These are phyloP conservation scores for Drosophila ercepeae DNA, from an alignment of 1,140 invertebrate species.

Conservation along the genomic window DNA sequence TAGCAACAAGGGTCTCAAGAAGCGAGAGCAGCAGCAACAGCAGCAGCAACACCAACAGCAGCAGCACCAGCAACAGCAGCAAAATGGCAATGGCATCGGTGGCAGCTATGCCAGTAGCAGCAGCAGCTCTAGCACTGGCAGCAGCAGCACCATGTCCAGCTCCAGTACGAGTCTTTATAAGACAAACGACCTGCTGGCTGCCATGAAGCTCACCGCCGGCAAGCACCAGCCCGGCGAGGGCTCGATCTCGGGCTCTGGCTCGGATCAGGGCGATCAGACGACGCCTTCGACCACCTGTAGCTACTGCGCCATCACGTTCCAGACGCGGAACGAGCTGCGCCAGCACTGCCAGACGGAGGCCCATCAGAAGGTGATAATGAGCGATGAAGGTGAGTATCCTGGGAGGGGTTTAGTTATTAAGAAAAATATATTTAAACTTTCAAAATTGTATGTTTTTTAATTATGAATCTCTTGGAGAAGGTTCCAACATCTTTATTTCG, in stretches of 20 bases:
- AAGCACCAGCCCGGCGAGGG: slow-evolving; percentile 40
- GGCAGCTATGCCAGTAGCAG: slow-evolving; percentile 60
- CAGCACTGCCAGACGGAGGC: slow-evolving; percentile 88
- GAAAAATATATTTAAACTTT: too few species aligned
- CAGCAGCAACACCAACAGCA: slow-evolving; percentile 56
- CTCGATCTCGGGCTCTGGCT: slow-evolving; percentile 17
- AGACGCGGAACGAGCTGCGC: slow-evolving; percentile 86
- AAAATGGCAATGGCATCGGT: slow-evolving; percentile 52
- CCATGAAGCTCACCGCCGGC: slow-evolving; percentile 64
- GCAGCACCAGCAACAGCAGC: slow-evolving; percentile 32
- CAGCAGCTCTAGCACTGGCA: slow-evolving; percentile 67
- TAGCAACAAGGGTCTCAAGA: slow-evolving; percentile 79
- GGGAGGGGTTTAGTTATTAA: not conserved
- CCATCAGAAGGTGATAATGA: slow-evolving; percentile 89
- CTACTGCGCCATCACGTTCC: slow-evolving; percentile 87
- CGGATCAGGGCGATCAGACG: slow-evolving; percentile 52
- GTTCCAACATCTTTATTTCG: too few species aligned
- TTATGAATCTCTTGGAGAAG: too few species aligned
- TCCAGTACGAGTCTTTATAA: slow-evolving; percentile 60
- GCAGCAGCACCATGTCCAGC: slow-evolving; percentile 67
- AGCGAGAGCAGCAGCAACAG: slow-evolving; percentile 71
- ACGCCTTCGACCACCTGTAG: slow-evolving; percentile 79
- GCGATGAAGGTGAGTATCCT: slow-evolving; percentile 86
- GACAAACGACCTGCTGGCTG: slow-evolving; percentile 72
- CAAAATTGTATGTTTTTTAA: too few species aligned